phyloP scores from a whole-genome alignment of 1,140 invertebrate genomes.

The Bombyx mandarina region DNA sequence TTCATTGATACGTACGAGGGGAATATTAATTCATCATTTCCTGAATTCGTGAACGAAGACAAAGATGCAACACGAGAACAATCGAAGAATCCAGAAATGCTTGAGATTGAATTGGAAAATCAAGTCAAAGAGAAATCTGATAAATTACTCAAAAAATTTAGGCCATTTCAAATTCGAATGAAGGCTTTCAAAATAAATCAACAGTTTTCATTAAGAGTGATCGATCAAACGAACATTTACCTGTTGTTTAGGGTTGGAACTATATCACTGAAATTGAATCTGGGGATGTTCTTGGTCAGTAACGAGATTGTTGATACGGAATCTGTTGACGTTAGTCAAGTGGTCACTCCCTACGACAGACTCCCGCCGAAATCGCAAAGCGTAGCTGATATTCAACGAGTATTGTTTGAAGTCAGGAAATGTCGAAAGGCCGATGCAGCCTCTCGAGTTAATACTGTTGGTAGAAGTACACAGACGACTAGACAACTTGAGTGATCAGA shows the following conservation, averaged over 20 bases:
- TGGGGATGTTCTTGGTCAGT: constrained; percentile 31
- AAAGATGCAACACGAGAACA: background rate
- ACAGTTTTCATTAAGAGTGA: constrained; percentile 32
- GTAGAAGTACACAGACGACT: too few relatives aligned
- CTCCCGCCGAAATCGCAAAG: constrained; percentile 8
- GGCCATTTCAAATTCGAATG: constrained; percentile 32
- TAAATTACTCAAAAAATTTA: constrained; percentile 27
- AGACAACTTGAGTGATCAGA: too few relatives aligned
- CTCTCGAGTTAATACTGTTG: too few relatives aligned
- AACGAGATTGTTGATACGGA: constrained; percentile 31
- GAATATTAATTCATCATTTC: background rate
- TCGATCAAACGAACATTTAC: constrained; percentile 33
- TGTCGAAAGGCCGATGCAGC: background rate
- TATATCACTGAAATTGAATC: constrained; percentile 27
- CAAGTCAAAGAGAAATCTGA: constrained; percentile 25
- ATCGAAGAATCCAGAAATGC: constrained; percentile 18
- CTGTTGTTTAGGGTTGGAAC: constrained; percentile 26
- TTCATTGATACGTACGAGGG: constrained; percentile 14
- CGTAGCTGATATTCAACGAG: constrained; percentile 10
- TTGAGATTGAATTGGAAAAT: constrained; percentile 33
- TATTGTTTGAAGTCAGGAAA: constrained; percentile 9
- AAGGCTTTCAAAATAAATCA: constrained; percentile 40
- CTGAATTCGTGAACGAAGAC: constrained; percentile 1
- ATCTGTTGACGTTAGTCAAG: constrained; percentile 16
- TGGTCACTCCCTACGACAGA: constrained; percentile 22